Evolutionary conservation across 2,888 invertebrate genomes (phyloP).

Genomic region (Podabrus alpinus): DNA sequence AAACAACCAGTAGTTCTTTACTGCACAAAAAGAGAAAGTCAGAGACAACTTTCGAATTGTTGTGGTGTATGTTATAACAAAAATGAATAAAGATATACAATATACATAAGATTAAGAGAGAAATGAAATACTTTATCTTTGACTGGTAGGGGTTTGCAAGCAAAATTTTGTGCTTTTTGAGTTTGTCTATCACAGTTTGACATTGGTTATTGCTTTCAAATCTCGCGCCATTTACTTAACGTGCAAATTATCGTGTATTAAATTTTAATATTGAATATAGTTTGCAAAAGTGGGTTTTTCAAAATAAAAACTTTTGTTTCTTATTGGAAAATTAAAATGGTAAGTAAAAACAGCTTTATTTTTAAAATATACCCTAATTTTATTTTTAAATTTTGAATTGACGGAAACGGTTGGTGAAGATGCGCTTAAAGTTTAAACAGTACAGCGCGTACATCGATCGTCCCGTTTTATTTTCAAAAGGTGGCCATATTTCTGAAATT

Average conservation of each 20-base stretch:
- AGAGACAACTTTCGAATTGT: conserved; percentile 41
- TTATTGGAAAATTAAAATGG: neutral
- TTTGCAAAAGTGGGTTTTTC: neutral
- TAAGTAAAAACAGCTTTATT: neutral
- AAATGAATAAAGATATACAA: conserved; percentile 25
- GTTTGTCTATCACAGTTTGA: conserved; percentile 31
- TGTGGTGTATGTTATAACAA: conserved; percentile 36
- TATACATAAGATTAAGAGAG: conserved; percentile 17
- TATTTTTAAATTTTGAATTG: neutral
- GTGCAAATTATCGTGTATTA: neutral
- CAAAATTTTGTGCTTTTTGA: conserved; percentile 33
- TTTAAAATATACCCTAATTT: neutral
- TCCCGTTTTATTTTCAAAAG: neutral
- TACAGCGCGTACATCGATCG: neutral
- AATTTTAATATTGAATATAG: neutral
- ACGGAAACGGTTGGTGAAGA: neutral
- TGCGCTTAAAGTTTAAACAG: neutral
- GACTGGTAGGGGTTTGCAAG: conserved; percentile 31
- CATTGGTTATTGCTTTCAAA: conserved; percentile 34
- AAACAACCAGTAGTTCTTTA: conserved; percentile 23
- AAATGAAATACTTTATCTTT: conserved; percentile 21
- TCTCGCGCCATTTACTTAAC: conserved; percentile 27
- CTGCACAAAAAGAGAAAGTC: conserved; percentile 26
- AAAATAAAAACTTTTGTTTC: neutral
- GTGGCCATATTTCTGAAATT: neutral